phyloP scores from a whole-genome alignment of 2,797 vertebrate genomes.

The Glyptemys insculpta region DNA sequence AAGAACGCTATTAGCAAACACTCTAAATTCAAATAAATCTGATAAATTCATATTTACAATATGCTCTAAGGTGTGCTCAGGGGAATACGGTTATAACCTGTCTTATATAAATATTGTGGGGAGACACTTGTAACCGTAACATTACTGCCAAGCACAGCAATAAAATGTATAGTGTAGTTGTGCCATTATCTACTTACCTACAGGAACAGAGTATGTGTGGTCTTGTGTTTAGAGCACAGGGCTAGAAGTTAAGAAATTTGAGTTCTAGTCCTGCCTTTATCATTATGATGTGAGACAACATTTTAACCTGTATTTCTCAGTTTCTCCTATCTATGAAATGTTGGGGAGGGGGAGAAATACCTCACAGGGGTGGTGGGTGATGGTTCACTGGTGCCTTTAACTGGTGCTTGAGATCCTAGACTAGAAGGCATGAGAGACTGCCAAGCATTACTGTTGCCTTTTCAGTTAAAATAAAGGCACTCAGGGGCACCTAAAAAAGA shows the following conservation, averaged over 20 bases:
- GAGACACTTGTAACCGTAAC: not conserved
- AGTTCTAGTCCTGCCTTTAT: not conserved
- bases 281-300: not conserved
- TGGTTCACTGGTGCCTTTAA: not conserved
- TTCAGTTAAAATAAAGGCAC: slow-evolving; percentile 7
- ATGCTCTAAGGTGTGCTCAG: not conserved
- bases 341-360: not conserved
- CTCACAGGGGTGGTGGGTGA: not conserved
- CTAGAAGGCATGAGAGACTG: not conserved
- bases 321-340: not conserved
- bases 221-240: not conserved
- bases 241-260: not conserved
- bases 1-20: not conserved
- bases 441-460: not conserved
- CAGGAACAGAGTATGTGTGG: not conserved
- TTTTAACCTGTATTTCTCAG: not conserved
- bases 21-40: accelerated
- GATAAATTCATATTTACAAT: not conserved
- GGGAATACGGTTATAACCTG: not conserved
- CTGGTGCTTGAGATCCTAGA: not conserved
- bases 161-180: not conserved
- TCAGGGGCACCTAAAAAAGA: slow-evolving; percentile 11
- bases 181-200: not conserved
- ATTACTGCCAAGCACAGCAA: not conserved
- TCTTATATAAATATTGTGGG: not conserved